Base-by-base conservation (phyloP, 2,888 invertebrate genomes). In the Watsonalla cultraria region DNA sequence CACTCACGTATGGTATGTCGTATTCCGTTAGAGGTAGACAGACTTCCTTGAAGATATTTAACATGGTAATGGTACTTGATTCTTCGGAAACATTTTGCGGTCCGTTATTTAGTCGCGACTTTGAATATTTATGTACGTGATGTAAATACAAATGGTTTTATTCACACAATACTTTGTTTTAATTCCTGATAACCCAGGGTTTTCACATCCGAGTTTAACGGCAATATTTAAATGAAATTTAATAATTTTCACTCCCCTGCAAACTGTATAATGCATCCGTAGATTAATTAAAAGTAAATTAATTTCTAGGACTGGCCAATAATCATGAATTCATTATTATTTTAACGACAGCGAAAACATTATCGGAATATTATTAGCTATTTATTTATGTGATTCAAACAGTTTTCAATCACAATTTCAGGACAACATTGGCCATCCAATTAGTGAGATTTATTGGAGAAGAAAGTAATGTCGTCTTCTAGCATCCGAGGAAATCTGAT, bases 61-160 rank as follows among this genome's bases (percentile, higher is more conserved):
- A 68, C 72, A 78, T 78, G 65, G 68, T 78, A 79, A 78, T 80
- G 75, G 72, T 72, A 62, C 57, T 69, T 64, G 64, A 62, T 78
- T 79, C 75, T 72, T 72, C 62, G 68, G 76, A 81, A 80, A 75
- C 72, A 78, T 77, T 78, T 63, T 60, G 64, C 62, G 62, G 61
- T 68, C 88, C 85, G 86, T 86, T 88, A 84, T 72, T 66, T 71
- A 65, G 81, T 72, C 76, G 77, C 72, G 75, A 70, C 75, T 74
- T 70, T 68, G 70, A 76, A 78, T 76, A 76, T 78, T 66, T 69
- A 68, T 63, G 69, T 51, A 81, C 84, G 84, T 85, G 85, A 81
- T 67, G 58, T 53, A 75, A 74, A 81, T 86, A 68, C 65, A 63
- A 80, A 81, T 60, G 68, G 66, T 66, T 66, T 67, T 62, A 74